phyloP scores from a whole-genome alignment of 2,888 invertebrate genomes.

The Drosophila parthenogenetica region DNA sequence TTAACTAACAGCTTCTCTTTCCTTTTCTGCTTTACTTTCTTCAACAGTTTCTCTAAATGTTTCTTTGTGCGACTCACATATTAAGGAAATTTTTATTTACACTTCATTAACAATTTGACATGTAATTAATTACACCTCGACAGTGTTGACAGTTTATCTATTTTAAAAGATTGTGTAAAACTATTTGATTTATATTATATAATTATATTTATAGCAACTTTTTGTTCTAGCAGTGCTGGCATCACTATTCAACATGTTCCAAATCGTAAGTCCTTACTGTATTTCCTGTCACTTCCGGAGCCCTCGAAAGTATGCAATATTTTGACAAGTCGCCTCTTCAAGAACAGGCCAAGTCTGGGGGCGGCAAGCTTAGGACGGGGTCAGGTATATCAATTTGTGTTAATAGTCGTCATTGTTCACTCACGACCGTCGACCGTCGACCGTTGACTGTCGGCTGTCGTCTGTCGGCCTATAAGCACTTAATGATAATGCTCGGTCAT shows the following conservation, averaged over 20 bases:
- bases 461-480: slow-evolving; percentile 75
- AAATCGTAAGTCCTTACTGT: not conserved
- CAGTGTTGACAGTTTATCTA: too few relatives aligned
- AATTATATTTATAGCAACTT: too few relatives aligned
- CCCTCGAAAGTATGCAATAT: slow-evolving; percentile 14
- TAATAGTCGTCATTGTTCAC: slow-evolving; percentile 78
- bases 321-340: not conserved
- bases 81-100: too few relatives aligned
- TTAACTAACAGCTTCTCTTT: too few relatives aligned
- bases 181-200: too few relatives aligned
- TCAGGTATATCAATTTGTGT: slow-evolving; percentile 74
- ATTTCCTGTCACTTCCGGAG: slow-evolving; percentile 2
- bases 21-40: too few relatives aligned
- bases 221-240: too few relatives aligned
- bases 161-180: too few relatives aligned
- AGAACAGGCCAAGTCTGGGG: slow-evolving; percentile 5
- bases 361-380: not conserved
- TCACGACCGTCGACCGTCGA: slow-evolving; percentile 8
- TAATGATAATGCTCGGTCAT: slow-evolving; percentile 81
- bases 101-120: too few relatives aligned
- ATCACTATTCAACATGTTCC: not conserved
- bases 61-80: too few relatives aligned
- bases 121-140: too few relatives aligned
- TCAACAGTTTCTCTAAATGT: too few relatives aligned
- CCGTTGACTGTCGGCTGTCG: not conserved